Conservation (phyloP, 1,140 invertebrate genomes). For the Drosophila saltans region DNA sequence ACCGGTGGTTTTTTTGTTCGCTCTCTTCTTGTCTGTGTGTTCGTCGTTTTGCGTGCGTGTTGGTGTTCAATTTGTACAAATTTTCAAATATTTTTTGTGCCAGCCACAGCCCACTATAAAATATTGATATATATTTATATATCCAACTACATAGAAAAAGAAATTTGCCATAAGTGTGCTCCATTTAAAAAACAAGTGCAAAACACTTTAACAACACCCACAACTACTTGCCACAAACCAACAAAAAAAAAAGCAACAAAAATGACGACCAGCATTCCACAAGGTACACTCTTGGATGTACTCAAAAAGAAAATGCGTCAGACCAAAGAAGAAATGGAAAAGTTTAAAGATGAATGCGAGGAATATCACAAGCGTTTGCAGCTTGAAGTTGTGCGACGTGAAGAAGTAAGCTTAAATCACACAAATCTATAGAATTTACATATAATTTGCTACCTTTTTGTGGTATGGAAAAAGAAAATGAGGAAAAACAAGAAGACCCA, state of each 20-base stretch:
- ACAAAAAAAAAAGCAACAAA: slow-evolving; percentile 84
- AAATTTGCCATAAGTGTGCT: slow-evolving; percentile 60
- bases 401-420: slow-evolving; percentile 92
- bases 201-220: slow-evolving; percentile 76
- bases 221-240: slow-evolving; percentile 46
- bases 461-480: slow-evolving; percentile 21
- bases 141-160: slow-evolving; percentile 53
- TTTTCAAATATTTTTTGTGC: slow-evolving; percentile 65
- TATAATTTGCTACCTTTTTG: slow-evolving; percentile 25
- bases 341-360: slow-evolving; percentile 97
- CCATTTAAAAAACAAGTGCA: slow-evolving; percentile 60
- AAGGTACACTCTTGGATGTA: slow-evolving; percentile 95
- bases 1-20: slow-evolving; percentile 70
- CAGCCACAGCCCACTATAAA: slow-evolving; percentile 12
- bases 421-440: slow-evolving; percentile 22
- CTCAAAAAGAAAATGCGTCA: slow-evolving; percentile 99
- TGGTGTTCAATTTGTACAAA: slow-evolving; percentile 60
- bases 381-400: slow-evolving; percentile 94
- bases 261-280: slow-evolving; percentile 94
- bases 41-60: slow-evolving; percentile 45
- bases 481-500: slow-evolving; percentile 22
- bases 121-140: not conserved
- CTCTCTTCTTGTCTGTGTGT: slow-evolving; percentile 51
- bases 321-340: slow-evolving; percentile 98
- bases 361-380: slow-evolving; percentile 95